These are phyloP conservation scores for Podarcis lilfordi DNA, from an alignment of 2,797 vertebrate genomes.

Conservation along the genomic window DNA sequence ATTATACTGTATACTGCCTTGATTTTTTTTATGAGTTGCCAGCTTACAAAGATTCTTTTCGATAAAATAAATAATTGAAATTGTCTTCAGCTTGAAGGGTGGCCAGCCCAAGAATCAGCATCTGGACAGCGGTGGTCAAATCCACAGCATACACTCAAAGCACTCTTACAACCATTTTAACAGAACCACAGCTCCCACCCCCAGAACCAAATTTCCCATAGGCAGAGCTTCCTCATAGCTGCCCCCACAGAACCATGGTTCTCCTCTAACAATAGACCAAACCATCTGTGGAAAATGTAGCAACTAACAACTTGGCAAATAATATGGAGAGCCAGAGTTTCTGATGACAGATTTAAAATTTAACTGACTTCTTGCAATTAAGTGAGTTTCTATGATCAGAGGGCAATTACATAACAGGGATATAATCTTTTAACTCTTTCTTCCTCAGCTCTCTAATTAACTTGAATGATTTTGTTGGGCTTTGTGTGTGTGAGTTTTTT, in stretches of 20 bases:
- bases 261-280: not conserved
- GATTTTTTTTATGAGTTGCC: too few species aligned
- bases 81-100: too few species aligned
- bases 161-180: too few species aligned
- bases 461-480: not conserved
- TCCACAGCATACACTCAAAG: too few species aligned
- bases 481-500: not conserved
- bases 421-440: conserved; percentile 1
- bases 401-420: not conserved
- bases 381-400: not conserved
- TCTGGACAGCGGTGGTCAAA: too few species aligned
- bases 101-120: too few species aligned
- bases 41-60: too few species aligned
- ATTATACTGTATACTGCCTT: too few species aligned
- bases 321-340: not conserved
- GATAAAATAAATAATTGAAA: too few species aligned
- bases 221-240: not conserved
- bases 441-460: conserved; percentile 5
- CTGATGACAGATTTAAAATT: not conserved
- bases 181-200: not conserved
- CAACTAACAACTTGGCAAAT: not conserved
- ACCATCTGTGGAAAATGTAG: not conserved
- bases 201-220: not conserved
- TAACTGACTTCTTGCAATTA: not conserved
- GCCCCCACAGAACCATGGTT: too few species aligned